phyloP scores from a whole-genome alignment of 2,888 invertebrate genomes.

The Amphimallon solstitiale region DNA sequence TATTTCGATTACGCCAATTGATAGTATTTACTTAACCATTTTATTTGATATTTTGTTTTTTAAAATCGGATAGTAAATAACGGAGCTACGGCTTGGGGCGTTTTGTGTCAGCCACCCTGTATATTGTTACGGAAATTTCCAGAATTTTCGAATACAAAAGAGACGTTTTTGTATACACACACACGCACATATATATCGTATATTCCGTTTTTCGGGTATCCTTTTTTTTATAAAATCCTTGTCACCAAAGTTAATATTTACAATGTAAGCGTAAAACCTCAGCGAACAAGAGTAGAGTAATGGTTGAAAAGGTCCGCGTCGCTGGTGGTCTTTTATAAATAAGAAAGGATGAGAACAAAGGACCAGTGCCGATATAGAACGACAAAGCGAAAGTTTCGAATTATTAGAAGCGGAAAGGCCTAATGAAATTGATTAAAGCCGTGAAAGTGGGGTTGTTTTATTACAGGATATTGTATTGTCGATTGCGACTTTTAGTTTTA shows the following conservation, averaged over 20 bases:
- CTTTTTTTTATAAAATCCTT: constrained; percentile 1
- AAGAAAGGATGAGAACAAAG: constrained; percentile 7
- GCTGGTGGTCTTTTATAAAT: constrained; percentile 13
- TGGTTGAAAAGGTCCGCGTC: neutral
- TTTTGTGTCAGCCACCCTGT: no score
- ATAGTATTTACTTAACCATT: no score
- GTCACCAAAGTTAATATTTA: constrained; percentile 11
- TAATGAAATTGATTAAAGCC: constrained; percentile 17
- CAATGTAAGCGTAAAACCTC: constrained; percentile 3
- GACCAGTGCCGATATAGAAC: neutral
- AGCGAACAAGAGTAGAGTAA: neutral
- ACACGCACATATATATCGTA: no score
- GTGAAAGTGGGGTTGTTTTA: constrained; percentile 10
- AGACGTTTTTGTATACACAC: no score
- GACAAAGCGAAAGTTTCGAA: constrained; percentile 18
- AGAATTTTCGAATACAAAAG: no score
- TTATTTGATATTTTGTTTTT: no score
- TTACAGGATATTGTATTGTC: neutral
- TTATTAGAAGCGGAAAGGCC: constrained; percentile 12
- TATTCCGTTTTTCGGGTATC: neutral
- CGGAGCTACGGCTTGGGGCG: no score
- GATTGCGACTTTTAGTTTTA: neutral
- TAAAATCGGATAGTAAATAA: no score
- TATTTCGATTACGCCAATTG: no score
- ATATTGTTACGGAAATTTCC: no score